Conservation (phyloP, 2,888 invertebrate genomes). For the Coelinius sp. region DNA sequence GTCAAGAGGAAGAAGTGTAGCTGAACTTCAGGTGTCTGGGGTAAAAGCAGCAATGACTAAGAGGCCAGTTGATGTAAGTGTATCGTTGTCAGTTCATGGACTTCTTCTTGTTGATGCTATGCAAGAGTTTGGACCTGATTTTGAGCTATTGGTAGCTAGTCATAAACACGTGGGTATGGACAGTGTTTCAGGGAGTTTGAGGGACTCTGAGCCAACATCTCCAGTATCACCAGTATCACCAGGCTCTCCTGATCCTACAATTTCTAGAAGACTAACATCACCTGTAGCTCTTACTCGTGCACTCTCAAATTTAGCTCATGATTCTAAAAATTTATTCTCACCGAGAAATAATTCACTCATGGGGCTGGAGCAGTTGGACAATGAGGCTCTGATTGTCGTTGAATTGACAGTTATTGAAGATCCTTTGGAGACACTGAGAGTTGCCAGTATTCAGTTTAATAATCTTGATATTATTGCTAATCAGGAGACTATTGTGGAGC, state of each 20-base stretch:
- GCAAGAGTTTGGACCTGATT: conserved; percentile 96
- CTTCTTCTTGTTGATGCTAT: conserved; percentile 93
- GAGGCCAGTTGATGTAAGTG: conserved; percentile 81
- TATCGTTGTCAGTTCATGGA: conserved; percentile 92
- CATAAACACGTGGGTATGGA: conserved; percentile 97
- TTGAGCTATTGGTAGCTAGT: conserved; percentile 93
- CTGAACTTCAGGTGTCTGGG: conserved; percentile 93
- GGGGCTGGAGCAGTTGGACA: conserved; percentile 71
- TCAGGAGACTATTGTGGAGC: conserved; percentile 94
- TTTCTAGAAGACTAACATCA: conserved; percentile 71
- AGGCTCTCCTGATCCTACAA: conserved; percentile 77
- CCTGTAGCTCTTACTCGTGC: conserved; percentile 75
- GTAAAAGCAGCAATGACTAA: conserved; percentile 84
- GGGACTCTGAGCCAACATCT: conserved; percentile 92
- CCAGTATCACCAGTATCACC: conserved; percentile 88
- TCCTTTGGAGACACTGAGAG: conserved; percentile 71
- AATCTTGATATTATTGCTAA: conserved; percentile 96
- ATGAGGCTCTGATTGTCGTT: conserved; percentile 83
- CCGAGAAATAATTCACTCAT: conserved; percentile 59
- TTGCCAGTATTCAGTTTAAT: conserved; percentile 93
- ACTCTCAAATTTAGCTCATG: conserved; percentile 70
- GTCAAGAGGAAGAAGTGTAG: conserved; percentile 89
- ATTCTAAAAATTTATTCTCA: conserved; percentile 61
- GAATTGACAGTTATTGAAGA: conserved; percentile 83
- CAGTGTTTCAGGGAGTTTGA: conserved; percentile 91